Evolutionary conservation across 2,888 invertebrate species (phyloP), one percentile per base, ranked within the genome.

Genomic region (Sphaerophoria taeniata): DNA sequence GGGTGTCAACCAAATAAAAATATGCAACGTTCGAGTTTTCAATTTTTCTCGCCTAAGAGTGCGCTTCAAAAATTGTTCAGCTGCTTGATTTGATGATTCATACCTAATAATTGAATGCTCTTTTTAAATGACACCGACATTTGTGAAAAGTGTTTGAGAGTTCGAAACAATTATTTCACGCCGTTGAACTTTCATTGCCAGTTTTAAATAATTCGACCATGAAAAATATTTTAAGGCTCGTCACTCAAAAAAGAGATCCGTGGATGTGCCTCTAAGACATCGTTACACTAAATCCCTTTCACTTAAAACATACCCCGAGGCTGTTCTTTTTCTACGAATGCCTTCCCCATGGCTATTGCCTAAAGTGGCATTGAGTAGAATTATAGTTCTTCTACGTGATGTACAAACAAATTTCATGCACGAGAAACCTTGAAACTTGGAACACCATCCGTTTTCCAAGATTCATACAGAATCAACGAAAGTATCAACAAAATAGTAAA

Each of bases 321-420:
- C 60, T 14, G 4, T 36, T 9, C 51, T 24, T 56, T 33, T 47
- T 47, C 5, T 9, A 12, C 36, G 53, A 60, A 61, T 60, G 70
- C 53, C 45, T 53, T 39, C 45, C 63, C 73, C 51, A 61, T 56
- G 61, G 78, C 69, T 69, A 77, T 80, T 56, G 49, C 70, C 63
- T 53, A 78, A 78, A 73, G 47, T 74, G 79, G 58, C 72, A 79
- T 58, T 79, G 65, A 65, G 58, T 45, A 47, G 56, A 74, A 83
- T 77, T 34, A 65, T 49, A 67, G 56, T 53, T 43, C 58, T 73
- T 71, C 78, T 79, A 79, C 83, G 73, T 75, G 74, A n/a, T 39
- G 34, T 34, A 31, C 51, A 43, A 58, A 47, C 24, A 56, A 33
- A 58, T 69, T 82, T 45, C 43, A 39, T 53, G 53, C 55, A 69